Percentiles rank a stretch among this genome's conserved stretches.
phyloP scores from a whole-genome alignment of 2,113 vertebrate genomes.

The Pleuronectes platessa region DNA sequence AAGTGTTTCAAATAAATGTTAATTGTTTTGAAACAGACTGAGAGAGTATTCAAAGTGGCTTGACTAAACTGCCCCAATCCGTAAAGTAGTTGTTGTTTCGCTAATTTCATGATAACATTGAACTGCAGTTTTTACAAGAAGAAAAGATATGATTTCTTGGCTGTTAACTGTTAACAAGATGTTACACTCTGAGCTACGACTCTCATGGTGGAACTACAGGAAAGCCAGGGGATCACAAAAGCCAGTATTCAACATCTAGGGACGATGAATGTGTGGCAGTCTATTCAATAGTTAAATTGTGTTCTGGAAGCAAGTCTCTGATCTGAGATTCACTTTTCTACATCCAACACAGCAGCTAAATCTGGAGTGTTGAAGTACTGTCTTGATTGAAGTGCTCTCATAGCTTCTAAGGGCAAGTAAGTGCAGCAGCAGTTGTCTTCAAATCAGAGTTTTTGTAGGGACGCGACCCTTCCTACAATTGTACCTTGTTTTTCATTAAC shows the following conservation, averaged over 20 bases:
- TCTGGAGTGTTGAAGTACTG: conserved; percentile 6
- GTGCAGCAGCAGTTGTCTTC: conserved; percentile 67
- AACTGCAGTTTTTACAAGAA: no score
- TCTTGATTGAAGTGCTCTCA: conserved; percentile 72
- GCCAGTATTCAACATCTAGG: not conserved
- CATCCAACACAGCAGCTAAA: conserved; percentile 42
- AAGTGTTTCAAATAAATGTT: not conserved
- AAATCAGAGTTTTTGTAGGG: conserved; percentile 57
- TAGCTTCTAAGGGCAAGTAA: conserved; percentile 30
- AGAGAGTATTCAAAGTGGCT: not conserved
- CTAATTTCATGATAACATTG: no score
- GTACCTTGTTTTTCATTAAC: conserved; percentile 41
- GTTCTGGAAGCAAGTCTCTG: not conserved
- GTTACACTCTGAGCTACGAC: not conserved
- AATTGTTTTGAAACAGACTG: not conserved
- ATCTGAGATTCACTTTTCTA: conserved; percentile 15
- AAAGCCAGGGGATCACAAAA: not conserved
- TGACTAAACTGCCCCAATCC: no score
- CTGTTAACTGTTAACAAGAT: not conserved
- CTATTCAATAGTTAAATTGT: not conserved
- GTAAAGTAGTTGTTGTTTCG: no score
- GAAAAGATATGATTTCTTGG: not conserved
- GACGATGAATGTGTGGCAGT: not conserved
- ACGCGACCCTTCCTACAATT: conserved; percentile 51
- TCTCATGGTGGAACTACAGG: not conserved